Percentiles rank a stretch among this genome's conserved stretches.
Conservation (phyloP, 2,888 invertebrate genomes). For the Pollenia angustigena region DNA sequence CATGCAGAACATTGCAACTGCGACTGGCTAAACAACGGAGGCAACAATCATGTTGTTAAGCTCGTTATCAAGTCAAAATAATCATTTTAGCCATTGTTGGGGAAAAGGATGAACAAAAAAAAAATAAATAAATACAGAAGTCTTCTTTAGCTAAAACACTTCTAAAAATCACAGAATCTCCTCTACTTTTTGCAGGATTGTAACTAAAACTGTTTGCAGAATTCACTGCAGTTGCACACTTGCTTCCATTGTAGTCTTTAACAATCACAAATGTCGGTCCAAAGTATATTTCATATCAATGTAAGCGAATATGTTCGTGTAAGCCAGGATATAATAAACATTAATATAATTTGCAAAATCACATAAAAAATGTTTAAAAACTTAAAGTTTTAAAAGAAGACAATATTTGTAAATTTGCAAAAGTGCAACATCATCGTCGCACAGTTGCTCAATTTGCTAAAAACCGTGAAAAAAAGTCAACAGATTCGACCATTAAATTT, state of each 20-base stretch:
- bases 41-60: conserved; percentile 77
- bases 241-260: conserved; percentile 18
- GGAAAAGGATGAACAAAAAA: not conserved
- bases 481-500: no score
- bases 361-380: conserved; percentile 6
- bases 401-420: conserved; percentile 20
- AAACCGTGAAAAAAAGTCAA: no score
- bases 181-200: not conserved
- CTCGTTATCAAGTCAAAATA: conserved; percentile 84
- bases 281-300: not conserved
- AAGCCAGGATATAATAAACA: conserved; percentile 71
- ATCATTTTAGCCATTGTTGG: conserved; percentile 79
- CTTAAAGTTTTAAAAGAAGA: not conserved
- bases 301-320: conserved; percentile 1
- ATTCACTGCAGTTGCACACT: not conserved
- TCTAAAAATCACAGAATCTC: conserved; percentile 29
- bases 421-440: conserved; percentile 58
- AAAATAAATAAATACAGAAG: conserved; percentile 57
- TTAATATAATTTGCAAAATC: conserved; percentile 68
- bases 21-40: conserved; percentile 41
- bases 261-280: conserved; percentile 52
- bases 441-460: not conserved
- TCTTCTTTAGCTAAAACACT: conserved; percentile 53
- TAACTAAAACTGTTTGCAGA: not conserved
- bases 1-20: conserved; percentile 6